These are phyloP conservation scores for Erebia palarica DNA, from an alignment of 2,888 invertebrate genomes.

Conservation along the genomic window DNA sequence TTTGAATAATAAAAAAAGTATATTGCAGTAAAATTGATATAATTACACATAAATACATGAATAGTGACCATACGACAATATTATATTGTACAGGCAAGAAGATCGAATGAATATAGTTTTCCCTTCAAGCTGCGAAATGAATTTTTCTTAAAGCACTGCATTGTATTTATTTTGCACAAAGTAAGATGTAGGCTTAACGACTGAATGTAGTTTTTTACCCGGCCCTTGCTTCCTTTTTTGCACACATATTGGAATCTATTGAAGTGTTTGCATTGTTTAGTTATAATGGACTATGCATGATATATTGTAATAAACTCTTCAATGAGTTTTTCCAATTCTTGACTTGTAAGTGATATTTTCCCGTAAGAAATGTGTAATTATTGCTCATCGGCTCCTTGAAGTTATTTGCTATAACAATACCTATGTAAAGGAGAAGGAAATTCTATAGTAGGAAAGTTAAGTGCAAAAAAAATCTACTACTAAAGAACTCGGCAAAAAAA, in stretches of 20 bases:
- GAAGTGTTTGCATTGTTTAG: constrained; percentile 53
- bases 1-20: too few species aligned
- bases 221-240: constrained; percentile 55
- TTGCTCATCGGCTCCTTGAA: not conserved
- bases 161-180: constrained; percentile 49
- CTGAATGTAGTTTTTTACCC: constrained; percentile 54
- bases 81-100: not conserved
- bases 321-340: constrained; percentile 19
- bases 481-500: not conserved
- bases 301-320: constrained; percentile 37
- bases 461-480: not conserved
- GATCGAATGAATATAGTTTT: constrained; percentile 44
- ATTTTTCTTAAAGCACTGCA: constrained; percentile 42
- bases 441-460: not conserved
- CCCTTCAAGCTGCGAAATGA: constrained; percentile 45
- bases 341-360: constrained; percentile 1
- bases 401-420: not conserved
- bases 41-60: not conserved
- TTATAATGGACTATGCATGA: constrained; percentile 42
- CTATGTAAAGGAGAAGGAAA: not conserved
- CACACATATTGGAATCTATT: constrained; percentile 53
- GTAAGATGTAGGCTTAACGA: constrained; percentile 50
- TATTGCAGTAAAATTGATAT: too few species aligned
- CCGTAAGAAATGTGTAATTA: not conserved
- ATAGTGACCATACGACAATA: not conserved